phyloP scores from a whole-genome alignment of 2,888 invertebrate genomes.

The Pammene fasciana region DNA sequence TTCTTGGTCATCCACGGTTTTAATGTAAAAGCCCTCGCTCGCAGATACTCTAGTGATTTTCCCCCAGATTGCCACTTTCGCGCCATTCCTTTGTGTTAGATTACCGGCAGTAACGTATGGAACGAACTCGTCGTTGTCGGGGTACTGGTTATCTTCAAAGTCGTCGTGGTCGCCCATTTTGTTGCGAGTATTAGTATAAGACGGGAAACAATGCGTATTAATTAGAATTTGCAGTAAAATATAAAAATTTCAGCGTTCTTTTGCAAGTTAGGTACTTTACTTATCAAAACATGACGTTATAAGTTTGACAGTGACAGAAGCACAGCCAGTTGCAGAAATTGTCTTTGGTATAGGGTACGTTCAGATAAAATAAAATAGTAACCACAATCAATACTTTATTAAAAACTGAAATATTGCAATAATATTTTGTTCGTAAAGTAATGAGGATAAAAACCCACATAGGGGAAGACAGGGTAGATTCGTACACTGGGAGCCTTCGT shows the following conservation, averaged over 20 bases:
- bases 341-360: background rate
- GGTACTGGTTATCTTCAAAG: conserved; percentile 76
- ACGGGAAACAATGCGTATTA: background rate
- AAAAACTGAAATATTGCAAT: too few species aligned
- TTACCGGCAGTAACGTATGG: conserved; percentile 78
- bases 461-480: too few species aligned
- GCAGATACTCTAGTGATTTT: conserved; percentile 75
- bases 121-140: conserved; percentile 77
- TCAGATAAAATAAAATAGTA: too few species aligned
- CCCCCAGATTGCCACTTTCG: conserved; percentile 77
- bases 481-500: too few species aligned
- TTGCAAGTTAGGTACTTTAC: background rate
- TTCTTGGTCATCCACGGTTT: conserved; percentile 78
- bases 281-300: background rate
- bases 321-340: background rate
- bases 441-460: too few species aligned
- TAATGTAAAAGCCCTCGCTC: conserved; percentile 74
- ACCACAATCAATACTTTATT: too few species aligned
- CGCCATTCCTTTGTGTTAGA: conserved; percentile 73
- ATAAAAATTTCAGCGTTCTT: background rate
- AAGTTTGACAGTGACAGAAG: background rate
- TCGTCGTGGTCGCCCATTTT: conserved; percentile 75
- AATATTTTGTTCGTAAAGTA: too few species aligned
- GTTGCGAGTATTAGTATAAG: background rate
- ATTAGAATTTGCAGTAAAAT: background rate